Evolutionary conservation across 2,113 vertebrate genomes (phyloP).

Genomic region (Henicopernis longicauda): DNA sequence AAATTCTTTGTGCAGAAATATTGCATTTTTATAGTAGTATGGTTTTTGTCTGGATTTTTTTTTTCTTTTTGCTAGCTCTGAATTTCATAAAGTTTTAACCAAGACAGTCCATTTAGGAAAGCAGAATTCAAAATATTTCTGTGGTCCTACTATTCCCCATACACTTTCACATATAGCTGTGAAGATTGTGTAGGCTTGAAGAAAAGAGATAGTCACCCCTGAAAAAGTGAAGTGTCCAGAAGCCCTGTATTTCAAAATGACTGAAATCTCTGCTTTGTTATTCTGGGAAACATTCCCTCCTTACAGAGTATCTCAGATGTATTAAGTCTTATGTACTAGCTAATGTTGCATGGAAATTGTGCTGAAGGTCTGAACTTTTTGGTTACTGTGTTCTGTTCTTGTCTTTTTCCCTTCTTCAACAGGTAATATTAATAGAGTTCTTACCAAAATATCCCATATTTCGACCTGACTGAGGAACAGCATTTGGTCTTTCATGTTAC

Average conservation of each 20-base stretch:
- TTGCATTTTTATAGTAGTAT: neutral
- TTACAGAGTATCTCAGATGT: neutral
- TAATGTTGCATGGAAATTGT: neutral
- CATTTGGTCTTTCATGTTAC: conserved; percentile 74
- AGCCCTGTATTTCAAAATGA: neutral
- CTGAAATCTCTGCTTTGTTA: neutral
- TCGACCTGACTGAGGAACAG: conserved; percentile 91
- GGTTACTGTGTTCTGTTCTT: conserved; percentile 60
- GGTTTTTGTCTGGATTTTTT: neutral
- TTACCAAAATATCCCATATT: conserved; percentile 99
- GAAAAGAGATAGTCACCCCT: neutral
- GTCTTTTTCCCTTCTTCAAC: conserved; percentile 63
- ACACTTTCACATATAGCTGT: neutral
- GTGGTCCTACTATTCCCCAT: neutral
- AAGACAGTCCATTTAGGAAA: neutral
- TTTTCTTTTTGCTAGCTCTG: neutral
- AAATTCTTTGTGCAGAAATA: neutral
- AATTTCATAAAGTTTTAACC: neutral
- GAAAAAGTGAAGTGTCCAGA: neutral
- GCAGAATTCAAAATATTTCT: neutral
- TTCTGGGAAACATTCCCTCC: neutral
- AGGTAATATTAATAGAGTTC: conserved; percentile 99
- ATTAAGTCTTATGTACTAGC: neutral
- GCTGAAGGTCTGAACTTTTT: conserved; percentile 9
- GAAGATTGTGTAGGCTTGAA: neutral